Percentiles rank a stretch among this genome's conserved stretches.
These are phyloP conservation scores for Eupeodes latifasciatus DNA, from an alignment of 2,888 invertebrate species.

Conservation along the genomic window DNA sequence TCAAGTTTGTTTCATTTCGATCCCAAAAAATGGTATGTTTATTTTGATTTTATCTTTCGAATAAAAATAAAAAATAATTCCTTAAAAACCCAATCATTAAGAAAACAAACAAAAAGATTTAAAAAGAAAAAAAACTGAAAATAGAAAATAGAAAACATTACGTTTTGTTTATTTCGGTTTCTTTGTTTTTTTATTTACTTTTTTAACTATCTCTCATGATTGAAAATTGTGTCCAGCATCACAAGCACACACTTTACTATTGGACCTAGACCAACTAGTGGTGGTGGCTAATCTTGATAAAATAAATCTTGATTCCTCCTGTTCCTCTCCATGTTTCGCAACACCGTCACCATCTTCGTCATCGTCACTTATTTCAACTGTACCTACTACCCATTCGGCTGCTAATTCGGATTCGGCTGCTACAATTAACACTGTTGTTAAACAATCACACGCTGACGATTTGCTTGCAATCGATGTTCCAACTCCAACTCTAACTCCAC, in stretches of 20 bases:
- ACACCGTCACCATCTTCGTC: constrained; percentile 69
- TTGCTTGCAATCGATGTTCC: constrained; percentile 69
- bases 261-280: constrained; percentile 86
- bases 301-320: constrained; percentile 84
- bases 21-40: constrained; percentile 72
- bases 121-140: constrained; percentile 45
- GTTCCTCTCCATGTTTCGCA: constrained; percentile 80
- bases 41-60: constrained; percentile 45
- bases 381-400: constrained; percentile 76
- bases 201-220: constrained; percentile 80
- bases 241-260: constrained; percentile 85
- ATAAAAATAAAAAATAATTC: constrained; percentile 14
- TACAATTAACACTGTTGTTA: constrained; percentile 64
- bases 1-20: constrained; percentile 75
- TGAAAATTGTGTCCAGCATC: constrained; percentile 84
- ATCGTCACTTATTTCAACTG: constrained; percentile 76
- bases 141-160: constrained; percentile 71
- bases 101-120: constrained; percentile 43
- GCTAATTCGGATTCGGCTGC: constrained; percentile 76
- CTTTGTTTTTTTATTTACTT: constrained; percentile 78
- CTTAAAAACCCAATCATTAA: constrained; percentile 10
- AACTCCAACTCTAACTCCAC: constrained; percentile 22
- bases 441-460: constrained; percentile 65
- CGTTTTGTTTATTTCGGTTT: constrained; percentile 77
- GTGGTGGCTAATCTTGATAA: constrained; percentile 84